Evolutionary conservation across 2,888 invertebrate genomes (phyloP).

Genomic region (Chrysodeixis includens): DNA sequence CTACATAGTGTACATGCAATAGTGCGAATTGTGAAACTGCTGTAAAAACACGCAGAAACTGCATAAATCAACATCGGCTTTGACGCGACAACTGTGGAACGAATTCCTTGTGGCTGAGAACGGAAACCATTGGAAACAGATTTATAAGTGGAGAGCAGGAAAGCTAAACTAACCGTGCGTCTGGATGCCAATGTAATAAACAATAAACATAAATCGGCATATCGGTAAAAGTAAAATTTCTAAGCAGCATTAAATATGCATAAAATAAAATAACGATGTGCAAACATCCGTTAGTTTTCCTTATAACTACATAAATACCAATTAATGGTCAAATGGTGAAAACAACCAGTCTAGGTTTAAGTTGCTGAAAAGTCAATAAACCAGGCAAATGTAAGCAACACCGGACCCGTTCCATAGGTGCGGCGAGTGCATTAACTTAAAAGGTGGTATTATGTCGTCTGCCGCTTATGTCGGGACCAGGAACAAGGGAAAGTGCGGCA

Average conservation of each 20-base stretch:
- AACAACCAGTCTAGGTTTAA: conserved; percentile 40
- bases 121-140: conserved; percentile 11
- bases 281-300: neutral
- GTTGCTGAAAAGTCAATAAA: conserved; percentile 46
- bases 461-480: conserved; percentile 63
- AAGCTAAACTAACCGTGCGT: neutral
- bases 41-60: conserved; percentile 48
- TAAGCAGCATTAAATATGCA: neutral
- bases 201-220: neutral
- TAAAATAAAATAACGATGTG: conserved; percentile 6
- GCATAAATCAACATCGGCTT: conserved; percentile 37
- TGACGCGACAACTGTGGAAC: conserved; percentile 35
- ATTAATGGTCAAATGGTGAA: conserved; percentile 51
- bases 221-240: neutral
- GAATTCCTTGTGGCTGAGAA: conserved; percentile 29
- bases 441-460: conserved; percentile 70
- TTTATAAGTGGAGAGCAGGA: neutral
- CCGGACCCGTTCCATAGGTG: conserved; percentile 35
- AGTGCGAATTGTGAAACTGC: conserved; percentile 53
- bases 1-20: conserved; percentile 38
- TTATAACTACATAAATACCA: conserved; percentile 34
- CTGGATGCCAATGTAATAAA: neutral
- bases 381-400: conserved; percentile 36
- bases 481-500: conserved; percentile 68
- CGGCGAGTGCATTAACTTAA: conserved; percentile 64